These are phyloP conservation scores for Tetragnatha versicolor DNA, from an alignment of 1,140 invertebrate genomes.

Conservation along the genomic window DNA sequence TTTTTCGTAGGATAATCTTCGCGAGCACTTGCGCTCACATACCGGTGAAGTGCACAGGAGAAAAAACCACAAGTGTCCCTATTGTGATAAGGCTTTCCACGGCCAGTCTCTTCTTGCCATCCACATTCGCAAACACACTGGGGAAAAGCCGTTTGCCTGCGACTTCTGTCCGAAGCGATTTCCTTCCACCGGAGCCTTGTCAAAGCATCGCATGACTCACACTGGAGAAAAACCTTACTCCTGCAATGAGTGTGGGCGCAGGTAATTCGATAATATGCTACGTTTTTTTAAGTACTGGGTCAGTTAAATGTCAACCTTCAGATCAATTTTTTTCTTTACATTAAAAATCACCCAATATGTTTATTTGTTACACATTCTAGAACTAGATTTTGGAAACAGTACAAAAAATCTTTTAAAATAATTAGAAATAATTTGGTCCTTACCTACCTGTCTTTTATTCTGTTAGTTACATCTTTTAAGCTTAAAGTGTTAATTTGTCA, in stretches of 20 bases:
- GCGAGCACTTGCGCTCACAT: slow-evolving; percentile 77
- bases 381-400: no score
- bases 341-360: background rate
- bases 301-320: background rate
- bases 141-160: slow-evolving; percentile 73
- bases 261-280: no score
- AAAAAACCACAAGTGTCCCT: slow-evolving; percentile 71
- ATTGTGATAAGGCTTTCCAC: slow-evolving; percentile 76
- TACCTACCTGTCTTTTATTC: no score
- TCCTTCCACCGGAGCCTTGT: slow-evolving; percentile 75
- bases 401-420: no score
- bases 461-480: no score
- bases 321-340: slow-evolving; percentile 19
- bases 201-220: slow-evolving; percentile 80
- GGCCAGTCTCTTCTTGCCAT: slow-evolving; percentile 73
- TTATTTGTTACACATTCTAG: slow-evolving; percentile 60
- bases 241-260: slow-evolving; percentile 56
- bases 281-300: background rate
- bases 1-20: slow-evolving; percentile 70
- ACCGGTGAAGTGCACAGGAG: slow-evolving; percentile 73
- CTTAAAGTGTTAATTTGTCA: no score
- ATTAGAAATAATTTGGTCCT: no score
- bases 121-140: slow-evolving; percentile 76
- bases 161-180: slow-evolving; percentile 74
- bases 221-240: slow-evolving; percentile 84